Conservation (phyloP, 1,140 invertebrate species). For the Euura lappo region DNA sequence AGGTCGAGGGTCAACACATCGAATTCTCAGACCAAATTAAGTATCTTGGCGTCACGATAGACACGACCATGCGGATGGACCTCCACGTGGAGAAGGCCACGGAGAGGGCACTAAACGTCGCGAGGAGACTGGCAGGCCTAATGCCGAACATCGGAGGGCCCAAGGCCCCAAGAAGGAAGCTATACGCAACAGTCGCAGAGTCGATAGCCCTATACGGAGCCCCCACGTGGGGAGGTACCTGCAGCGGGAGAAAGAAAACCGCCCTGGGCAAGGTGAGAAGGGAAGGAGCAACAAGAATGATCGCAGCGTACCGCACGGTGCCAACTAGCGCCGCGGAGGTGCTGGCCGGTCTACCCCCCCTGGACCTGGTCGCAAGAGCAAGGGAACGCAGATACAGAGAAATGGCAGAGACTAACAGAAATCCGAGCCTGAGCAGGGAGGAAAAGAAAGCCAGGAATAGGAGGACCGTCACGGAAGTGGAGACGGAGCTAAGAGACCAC, state of each 20-base stretch:
- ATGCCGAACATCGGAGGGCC: too few relatives aligned
- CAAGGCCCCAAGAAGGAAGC: too few relatives aligned
- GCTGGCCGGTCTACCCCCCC: slow-evolving; percentile 1
- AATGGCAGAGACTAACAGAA: not conserved
- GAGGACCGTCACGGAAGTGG: slow-evolving; percentile 11
- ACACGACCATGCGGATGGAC: not conserved
- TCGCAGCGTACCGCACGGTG: slow-evolving; percentile 13
- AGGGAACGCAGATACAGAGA: not conserved
- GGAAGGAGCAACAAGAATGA: slow-evolving; percentile 17
- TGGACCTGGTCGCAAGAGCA: too few relatives aligned
- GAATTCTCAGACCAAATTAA: not conserved
- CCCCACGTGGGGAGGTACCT: not conserved
- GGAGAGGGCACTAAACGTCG: slow-evolving; percentile 6
- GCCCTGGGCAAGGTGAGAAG: slow-evolving; percentile 24
- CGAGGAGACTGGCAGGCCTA: slow-evolving; percentile 14
- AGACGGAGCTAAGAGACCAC: not conserved
- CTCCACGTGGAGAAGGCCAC: slow-evolving; percentile 9
- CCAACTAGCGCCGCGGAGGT: slow-evolving; percentile 27
- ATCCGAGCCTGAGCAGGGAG: slow-evolving; percentile 1
- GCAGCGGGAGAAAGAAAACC: slow-evolving; percentile 18
- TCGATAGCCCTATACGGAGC: slow-evolving; percentile 27
- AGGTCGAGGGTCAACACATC: slow-evolving; percentile 5
- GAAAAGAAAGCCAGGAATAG: not conserved
- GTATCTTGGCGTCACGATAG: slow-evolving; percentile 17
- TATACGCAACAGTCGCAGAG: slow-evolving; percentile 17